Percentiles rank a stretch among this genome's conserved stretches.
phyloP scores from a whole-genome alignment of 1,140 invertebrate species.

The Cheumatopsyche charites region DNA sequence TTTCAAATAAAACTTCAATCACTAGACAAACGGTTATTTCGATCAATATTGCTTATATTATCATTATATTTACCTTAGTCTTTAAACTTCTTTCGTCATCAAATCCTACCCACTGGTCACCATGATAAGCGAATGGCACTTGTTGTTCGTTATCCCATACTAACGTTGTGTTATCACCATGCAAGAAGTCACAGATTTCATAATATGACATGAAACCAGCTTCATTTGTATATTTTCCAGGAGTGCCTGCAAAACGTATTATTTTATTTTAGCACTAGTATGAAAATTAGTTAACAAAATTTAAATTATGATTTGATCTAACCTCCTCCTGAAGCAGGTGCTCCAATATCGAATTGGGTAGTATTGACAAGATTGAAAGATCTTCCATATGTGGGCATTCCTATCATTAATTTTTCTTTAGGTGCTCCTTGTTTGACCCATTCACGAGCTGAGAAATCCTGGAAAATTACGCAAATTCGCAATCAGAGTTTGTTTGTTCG shows the following conservation, averaged over 20 bases:
- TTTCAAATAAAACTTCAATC: no score
- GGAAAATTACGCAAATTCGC: constrained; percentile 40
- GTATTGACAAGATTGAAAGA: constrained; percentile 92
- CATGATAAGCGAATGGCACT: constrained; percentile 90
- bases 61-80: constrained; percentile 75
- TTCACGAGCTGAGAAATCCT: constrained; percentile 90
- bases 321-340: constrained; percentile 86
- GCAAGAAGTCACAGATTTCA: constrained; percentile 93
- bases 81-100: constrained; percentile 92
- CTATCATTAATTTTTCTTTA: constrained; percentile 93
- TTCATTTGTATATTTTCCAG: constrained; percentile 86
- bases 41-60: background rate
- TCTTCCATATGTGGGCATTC: constrained; percentile 93
- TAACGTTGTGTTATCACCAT: constrained; percentile 88
- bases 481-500: constrained; percentile 17
- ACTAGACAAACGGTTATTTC: background rate
- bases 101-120: constrained; percentile 95
- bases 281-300: background rate
- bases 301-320: background rate
- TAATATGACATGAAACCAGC: constrained; percentile 93
- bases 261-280: background rate
- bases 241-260: constrained; percentile 51
- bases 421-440: constrained; percentile 95
- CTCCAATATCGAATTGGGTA: constrained; percentile 90
- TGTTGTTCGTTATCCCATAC: constrained; percentile 97